A percentile compares a stretch with the other conserved stretches of the same genome.
Evolutionary conservation across 1,140 invertebrate genomes (phyloP).

Genomic region (Hermetia illucens): DNA sequence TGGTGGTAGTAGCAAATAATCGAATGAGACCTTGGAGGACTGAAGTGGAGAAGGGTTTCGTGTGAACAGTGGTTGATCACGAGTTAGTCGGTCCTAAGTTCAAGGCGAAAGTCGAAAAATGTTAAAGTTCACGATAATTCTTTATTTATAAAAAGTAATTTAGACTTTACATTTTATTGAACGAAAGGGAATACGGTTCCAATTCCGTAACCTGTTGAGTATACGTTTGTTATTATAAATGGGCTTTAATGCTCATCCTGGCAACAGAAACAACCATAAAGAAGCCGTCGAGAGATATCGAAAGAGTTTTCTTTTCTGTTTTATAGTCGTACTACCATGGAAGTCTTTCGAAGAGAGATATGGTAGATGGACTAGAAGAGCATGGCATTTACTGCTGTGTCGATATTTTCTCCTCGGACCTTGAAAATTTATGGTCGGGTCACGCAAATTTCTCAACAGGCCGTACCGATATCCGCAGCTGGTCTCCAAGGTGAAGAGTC

Average conservation of each 20-base stretch:
- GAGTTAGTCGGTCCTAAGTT: constrained; percentile 75
- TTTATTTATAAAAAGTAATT: too few relatives aligned
- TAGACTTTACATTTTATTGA: too few relatives aligned
- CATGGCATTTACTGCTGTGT: constrained; percentile 1
- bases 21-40: constrained; percentile 66
- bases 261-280: constrained; percentile 1
- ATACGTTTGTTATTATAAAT: constrained; percentile 1
- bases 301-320: constrained; percentile 1
- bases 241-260: constrained; percentile 1
- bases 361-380: constrained; percentile 1
- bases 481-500: not conserved
- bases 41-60: constrained; percentile 80
- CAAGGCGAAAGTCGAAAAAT: constrained; percentile 45
- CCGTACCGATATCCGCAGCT: constrained; percentile 15
- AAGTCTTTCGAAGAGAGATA: too few relatives aligned
- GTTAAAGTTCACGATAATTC: too few relatives aligned
- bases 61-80: constrained; percentile 77
- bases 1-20: constrained; percentile 79
- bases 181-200: constrained; percentile 41
- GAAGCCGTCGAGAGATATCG: not conserved
- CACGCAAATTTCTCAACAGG: constrained; percentile 17
- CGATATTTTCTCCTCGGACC: constrained; percentile 13
- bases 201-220: constrained; percentile 32
- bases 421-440: constrained; percentile 17
- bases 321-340: constrained; percentile 1